Percentiles rank a stretch among this genome's conserved stretches.
These are phyloP conservation scores for Chloromyia formosa DNA, from an alignment of 2,888 invertebrate species.

Conservation along the genomic window DNA sequence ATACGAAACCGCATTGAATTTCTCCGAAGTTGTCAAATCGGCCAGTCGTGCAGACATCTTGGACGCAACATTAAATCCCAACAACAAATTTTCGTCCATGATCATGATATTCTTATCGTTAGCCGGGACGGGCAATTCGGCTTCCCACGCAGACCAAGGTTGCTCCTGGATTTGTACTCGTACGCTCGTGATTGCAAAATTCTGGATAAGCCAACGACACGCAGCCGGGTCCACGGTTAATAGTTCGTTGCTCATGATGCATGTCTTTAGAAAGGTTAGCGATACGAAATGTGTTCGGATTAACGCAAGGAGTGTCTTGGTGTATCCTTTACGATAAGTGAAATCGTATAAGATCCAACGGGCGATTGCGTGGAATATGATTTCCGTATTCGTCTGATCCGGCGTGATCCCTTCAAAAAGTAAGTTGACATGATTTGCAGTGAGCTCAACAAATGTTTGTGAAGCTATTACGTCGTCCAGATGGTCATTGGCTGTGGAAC, in stretches of 20 bases:
- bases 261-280: neutral
- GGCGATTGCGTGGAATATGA: neutral
- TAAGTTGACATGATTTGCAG: no score
- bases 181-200: neutral
- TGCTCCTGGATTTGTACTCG: neutral
- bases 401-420: no score
- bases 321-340: neutral
- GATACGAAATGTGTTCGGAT: neutral
- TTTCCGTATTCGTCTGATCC: no score
- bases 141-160: neutral
- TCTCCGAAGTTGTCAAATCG: neutral
- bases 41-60: neutral
- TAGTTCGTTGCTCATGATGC: neutral
- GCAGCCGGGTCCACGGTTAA: neutral
- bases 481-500: no score
- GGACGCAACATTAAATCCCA: conserved; percentile 4
- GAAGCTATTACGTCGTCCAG: no score
- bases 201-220: conserved; percentile 2
- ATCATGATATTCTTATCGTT: conserved; percentile 13
- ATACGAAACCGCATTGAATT: neutral
- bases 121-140: neutral
- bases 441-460: no score
- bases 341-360: conserved; percentile 11
- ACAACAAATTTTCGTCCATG: neutral
- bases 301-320: neutral